phyloP scores from a whole-genome alignment of 2,113 vertebrate genomes.

The Fulica atra region DNA sequence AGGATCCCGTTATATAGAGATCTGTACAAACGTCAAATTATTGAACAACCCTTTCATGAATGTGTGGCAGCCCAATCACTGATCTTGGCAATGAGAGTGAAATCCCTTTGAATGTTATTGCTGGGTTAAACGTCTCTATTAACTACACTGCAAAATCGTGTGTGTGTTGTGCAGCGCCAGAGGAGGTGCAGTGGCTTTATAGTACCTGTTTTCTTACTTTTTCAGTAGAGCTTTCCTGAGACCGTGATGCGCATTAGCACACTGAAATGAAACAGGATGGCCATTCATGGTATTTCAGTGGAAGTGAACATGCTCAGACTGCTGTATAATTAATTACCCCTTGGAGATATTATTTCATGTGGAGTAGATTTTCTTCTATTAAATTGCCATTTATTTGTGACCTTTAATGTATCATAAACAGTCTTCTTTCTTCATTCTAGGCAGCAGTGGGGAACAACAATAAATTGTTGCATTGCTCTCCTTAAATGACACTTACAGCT shows the following conservation, averaged over 20 bases:
- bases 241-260: background rate
- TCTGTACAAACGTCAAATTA: background rate
- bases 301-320: background rate
- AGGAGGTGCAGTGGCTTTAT: background rate
- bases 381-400: conserved; percentile 14
- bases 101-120: background rate
- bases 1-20: background rate
- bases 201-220: background rate
- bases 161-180: background rate
- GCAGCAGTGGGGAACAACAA: background rate
- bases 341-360: background rate
- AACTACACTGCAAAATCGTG: background rate
- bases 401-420: conserved; percentile 17
- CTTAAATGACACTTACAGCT: background rate
- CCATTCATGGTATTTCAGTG: background rate
- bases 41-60: background rate
- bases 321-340: conserved; percentile 35
- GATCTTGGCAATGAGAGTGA: background rate
- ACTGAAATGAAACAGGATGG: background rate
- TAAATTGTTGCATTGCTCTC: background rate
- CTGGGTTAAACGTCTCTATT: background rate
- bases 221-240: background rate
- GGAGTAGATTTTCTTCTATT: background rate
- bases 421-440: background rate
- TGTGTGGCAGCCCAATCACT: background rate